Base-by-base conservation (phyloP, 2,888 invertebrate species). In the Netelia virgata region DNA sequence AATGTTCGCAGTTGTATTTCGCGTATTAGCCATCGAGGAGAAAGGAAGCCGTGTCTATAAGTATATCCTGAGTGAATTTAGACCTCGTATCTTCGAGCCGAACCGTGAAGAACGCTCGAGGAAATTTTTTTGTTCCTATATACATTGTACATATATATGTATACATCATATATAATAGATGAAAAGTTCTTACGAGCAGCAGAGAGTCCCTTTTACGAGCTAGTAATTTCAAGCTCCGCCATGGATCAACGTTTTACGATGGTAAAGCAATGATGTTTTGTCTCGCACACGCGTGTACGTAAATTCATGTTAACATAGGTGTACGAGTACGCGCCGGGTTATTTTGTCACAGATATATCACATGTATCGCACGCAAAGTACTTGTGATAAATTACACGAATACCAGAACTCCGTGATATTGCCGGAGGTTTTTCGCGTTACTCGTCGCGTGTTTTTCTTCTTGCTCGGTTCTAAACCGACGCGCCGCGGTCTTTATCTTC, bases 221-320 rank as follows among this genome's bases (percentile, higher is more conserved):
- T 76, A 69, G 77, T 82, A 84, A 84, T 84, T 84, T 84, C 72
- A 61, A 82, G 82, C 68, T 66, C 61, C 68, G 68, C 57, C 59
- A 73, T 77, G 68, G 74, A 79, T 79, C 83, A 59, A 74, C 74
- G 74, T 64, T 83, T 79, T 79, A 82, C 72, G 77, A 82, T 57
- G 50, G 76, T 50, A 50, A 61, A 64, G 70, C 64, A 70, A 16
- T 10, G 6, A 16, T 10, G 6, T 73, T 59, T 72, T 64, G 18
- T 57, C 41, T n/a, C 14, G 14, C 2, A 28, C 53, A 23, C n/a
- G 10, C 16, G 47, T n/a, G 68, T 16, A 70, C 36, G 20, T 59
- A 72, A 41, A 72, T 55, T 55, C 55, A 11, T 55, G 36, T 75
- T 16, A 63, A 50, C 43, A 11, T 75, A 36, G 20, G 20, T 43